Conservation (phyloP, 2,888 invertebrate species). For the Rosalia funebris region DNA sequence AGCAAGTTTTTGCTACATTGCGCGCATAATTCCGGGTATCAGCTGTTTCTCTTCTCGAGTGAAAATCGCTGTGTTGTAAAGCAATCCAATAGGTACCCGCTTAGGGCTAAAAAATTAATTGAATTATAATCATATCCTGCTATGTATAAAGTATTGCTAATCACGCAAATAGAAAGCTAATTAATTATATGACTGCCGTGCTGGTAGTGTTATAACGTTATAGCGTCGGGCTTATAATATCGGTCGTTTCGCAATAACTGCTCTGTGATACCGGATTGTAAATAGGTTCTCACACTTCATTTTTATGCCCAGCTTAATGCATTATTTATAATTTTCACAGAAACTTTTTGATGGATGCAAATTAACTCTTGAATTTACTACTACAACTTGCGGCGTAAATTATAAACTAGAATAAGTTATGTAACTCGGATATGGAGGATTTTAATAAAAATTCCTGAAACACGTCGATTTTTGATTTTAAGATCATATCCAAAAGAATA, state of each 20-base stretch:
- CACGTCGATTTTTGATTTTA: too few species aligned
- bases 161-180: conserved; percentile 24
- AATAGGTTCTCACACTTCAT: conserved; percentile 22
- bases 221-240: conserved; percentile 14
- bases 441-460: too few species aligned
- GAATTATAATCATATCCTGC: conserved; percentile 27
- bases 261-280: conserved; percentile 7
- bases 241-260: conserved; percentile 14
- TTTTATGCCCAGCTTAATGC: conserved; percentile 1
- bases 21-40: conserved; percentile 44
- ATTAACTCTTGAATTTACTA: conserved; percentile 1
- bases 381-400: too few species aligned
- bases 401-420: too few species aligned
- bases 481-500: too few species aligned
- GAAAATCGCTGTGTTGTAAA: conserved; percentile 1
- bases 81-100: conserved; percentile 3
- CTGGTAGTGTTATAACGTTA: conserved; percentile 11
- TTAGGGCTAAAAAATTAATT: conserved; percentile 26
- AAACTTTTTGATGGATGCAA: conserved; percentile 7
- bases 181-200: conserved; percentile 15
- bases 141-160: conserved; percentile 10
- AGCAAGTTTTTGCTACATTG: conserved; percentile 45
- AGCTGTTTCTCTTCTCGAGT: conserved; percentile 32
- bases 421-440: too few species aligned
- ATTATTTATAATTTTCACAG: conserved; percentile 11